A percentile compares a stretch with the other conserved stretches of the same genome.
phyloP scores from a whole-genome alignment of 2,797 vertebrate genomes.

The Anisognathus igniventris region DNA sequence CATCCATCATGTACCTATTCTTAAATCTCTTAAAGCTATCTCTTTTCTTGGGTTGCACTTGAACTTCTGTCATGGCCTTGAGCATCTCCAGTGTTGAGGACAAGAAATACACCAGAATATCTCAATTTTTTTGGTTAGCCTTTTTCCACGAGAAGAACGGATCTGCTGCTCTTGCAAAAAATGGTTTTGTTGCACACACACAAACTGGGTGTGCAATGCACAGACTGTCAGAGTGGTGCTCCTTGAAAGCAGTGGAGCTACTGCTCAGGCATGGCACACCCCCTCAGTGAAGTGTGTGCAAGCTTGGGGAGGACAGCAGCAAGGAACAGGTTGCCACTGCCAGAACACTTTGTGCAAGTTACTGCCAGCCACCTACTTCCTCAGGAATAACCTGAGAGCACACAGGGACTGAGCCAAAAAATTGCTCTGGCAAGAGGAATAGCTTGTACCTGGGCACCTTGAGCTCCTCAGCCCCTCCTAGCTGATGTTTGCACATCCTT shows the following conservation, averaged over 20 bases:
- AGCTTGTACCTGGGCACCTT: not conserved
- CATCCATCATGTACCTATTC: not conserved
- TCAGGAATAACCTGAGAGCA: not conserved
- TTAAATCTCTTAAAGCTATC: not conserved
- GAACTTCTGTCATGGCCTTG: not conserved
- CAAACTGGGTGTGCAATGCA: not conserved
- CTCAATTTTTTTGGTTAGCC: not conserved
- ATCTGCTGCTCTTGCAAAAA: not conserved
- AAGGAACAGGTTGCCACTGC: not conserved
- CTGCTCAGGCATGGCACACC: not conserved
- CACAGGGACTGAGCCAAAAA: not conserved
- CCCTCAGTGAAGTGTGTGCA: accelerated
- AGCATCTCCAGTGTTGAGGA: not conserved
- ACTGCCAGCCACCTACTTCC: not conserved
- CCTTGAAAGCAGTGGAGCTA: not conserved
- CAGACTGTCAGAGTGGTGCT: accelerated
- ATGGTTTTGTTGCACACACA: accelerated
- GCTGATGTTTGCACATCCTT: not conserved
- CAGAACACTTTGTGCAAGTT: not conserved
- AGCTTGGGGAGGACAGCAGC: not conserved
- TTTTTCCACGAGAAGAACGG: not conserved
- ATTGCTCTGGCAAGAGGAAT: not conserved
- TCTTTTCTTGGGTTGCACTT: not conserved
- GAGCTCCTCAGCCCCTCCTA: not conserved
- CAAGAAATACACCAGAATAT: not conserved